These are phyloP conservation scores for Acipenser ruthenus DNA, from an alignment of 2,797 vertebrate genomes.

Conservation along the genomic window DNA sequence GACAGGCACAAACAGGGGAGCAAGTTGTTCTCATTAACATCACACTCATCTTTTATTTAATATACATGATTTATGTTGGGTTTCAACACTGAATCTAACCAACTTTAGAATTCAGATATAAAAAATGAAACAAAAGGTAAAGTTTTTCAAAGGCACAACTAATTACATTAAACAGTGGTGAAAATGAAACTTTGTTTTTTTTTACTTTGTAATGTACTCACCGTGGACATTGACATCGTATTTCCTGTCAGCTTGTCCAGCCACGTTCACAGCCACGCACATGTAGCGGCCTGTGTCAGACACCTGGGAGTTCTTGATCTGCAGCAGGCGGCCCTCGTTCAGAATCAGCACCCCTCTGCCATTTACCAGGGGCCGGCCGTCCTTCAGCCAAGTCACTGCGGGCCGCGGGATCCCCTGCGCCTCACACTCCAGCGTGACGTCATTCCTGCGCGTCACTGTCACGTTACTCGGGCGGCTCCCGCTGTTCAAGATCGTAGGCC, in stretches of 20 bases:
- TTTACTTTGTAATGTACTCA: slow-evolving; percentile 41
- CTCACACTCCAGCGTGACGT: slow-evolving; percentile 71
- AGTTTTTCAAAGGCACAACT: too few species aligned
- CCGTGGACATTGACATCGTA: slow-evolving; percentile 81
- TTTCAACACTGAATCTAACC: too few species aligned
- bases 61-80: too few species aligned
- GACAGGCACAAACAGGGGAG: slow-evolving; percentile 21
- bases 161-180: too few species aligned
- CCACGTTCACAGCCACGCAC: slow-evolving; percentile 81
- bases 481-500: slow-evolving; percentile 66
- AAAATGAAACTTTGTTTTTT: not conserved
- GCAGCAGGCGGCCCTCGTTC: slow-evolving; percentile 62
- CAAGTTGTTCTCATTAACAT: not conserved
- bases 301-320: slow-evolving; percentile 62
- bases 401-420: slow-evolving; percentile 77
- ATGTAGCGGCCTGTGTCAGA: slow-evolving; percentile 82
- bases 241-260: slow-evolving; percentile 80
- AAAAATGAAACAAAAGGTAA: too few species aligned
- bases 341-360: slow-evolving; percentile 51
- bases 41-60: not conserved
- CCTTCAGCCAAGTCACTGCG: slow-evolving; percentile 80
- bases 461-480: slow-evolving; percentile 47
- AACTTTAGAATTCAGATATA: not conserved
- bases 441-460: slow-evolving; percentile 57
- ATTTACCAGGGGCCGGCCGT: slow-evolving; percentile 62